Evolutionary conservation across 2,113 vertebrate species (phyloP), one percentile per base, ranked within the genome.

Genomic region (Passer montanus): DNA sequence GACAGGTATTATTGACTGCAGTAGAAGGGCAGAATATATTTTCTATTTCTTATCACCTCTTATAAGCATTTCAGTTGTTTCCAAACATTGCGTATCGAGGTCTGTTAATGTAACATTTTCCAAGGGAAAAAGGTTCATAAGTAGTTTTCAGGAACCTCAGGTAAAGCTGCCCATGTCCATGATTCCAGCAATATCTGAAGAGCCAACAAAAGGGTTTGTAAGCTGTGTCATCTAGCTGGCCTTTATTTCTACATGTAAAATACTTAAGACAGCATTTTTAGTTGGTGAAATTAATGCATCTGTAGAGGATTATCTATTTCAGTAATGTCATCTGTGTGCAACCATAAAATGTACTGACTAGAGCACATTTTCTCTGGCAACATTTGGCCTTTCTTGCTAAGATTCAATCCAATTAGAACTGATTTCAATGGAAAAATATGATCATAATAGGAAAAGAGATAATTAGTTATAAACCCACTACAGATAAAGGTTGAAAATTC

Each of bases 61-160:
- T 93, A 95, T 70, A 88, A 86, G 68, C 68, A 81, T 96, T 90
- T 81, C 73, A 70, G 12, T 69, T 88, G 64, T 96, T 95, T 94
- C 76, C 72, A 86, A 96, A 87, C 76, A 75, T 73, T 83, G 52
- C 80, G 91, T 67, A 92, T 88, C 2, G 0, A 92, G 13, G 11
- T 19, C 24, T 67, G 37, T 43, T 64, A 77, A 90, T 88, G 64
- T 93, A 92, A 91, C 72, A 77, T 72, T 92, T 95, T 94, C 93
- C 92, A 74, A 63, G 76, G 80, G 64, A 67, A 92, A 94, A 77
- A 60, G 10, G 23, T 74, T 90, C 44, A 15, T 47, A 88, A 93
- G 82, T n/a, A 72, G 68, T 92, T 96, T 94, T 92, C 72, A 90
- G 93, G 93, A 93, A 64, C 56, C 37, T 77, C 87, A 59, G 50